A percentile compares a stretch with the other conserved stretches of the same genome.
phyloP scores from a whole-genome alignment of 2,797 vertebrate genomes.

The Gymnoscopelus microlampas region DNA sequence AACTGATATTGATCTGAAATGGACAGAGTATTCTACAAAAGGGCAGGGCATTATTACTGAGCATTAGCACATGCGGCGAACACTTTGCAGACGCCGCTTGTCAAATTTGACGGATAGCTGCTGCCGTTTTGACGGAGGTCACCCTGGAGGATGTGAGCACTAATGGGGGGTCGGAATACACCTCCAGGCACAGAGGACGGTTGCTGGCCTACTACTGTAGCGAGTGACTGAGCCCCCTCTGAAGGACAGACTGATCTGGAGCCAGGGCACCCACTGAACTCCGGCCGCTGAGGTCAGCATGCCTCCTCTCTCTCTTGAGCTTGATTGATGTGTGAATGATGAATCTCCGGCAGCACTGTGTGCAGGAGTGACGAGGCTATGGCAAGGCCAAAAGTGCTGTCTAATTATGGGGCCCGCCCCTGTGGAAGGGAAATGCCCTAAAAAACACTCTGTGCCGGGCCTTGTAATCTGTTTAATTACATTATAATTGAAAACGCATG shows the following conservation, averaged over 20 bases:
- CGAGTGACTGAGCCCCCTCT: background rate
- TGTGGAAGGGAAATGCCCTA: constrained; percentile 68
- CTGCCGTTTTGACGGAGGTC: constrained; percentile 9
- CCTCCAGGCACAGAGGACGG: constrained; percentile 39
- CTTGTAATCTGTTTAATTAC: constrained; percentile 76
- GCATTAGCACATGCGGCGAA: constrained; percentile 14
- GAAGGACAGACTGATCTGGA: constrained; percentile 36
- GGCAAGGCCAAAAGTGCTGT: constrained; percentile 59
- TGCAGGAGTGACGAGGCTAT: constrained; percentile 56
- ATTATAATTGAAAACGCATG: constrained; percentile 73
- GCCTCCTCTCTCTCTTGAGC: constrained; percentile 41
- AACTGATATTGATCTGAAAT: too few species aligned
- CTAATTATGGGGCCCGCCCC: constrained; percentile 75
- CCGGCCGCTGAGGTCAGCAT: constrained; percentile 42
- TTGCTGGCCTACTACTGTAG: constrained; percentile 43
- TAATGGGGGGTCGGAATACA: constrained; percentile 39
- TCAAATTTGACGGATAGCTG: constrained; percentile 33
- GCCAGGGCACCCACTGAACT: constrained; percentile 39
- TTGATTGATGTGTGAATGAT: constrained; percentile 71
- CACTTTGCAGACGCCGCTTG: constrained; percentile 21
- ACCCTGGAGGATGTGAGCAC: constrained; percentile 31
- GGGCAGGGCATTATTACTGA: background rate
- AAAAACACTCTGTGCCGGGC: constrained; percentile 54
- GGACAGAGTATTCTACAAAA: background rate
- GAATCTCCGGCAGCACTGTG: constrained; percentile 64